Evolutionary conservation across 2,113 vertebrate genomes (phyloP), one percentile per base, ranked within the genome.

Genomic region (Choloepus hoffmanni): DNA sequence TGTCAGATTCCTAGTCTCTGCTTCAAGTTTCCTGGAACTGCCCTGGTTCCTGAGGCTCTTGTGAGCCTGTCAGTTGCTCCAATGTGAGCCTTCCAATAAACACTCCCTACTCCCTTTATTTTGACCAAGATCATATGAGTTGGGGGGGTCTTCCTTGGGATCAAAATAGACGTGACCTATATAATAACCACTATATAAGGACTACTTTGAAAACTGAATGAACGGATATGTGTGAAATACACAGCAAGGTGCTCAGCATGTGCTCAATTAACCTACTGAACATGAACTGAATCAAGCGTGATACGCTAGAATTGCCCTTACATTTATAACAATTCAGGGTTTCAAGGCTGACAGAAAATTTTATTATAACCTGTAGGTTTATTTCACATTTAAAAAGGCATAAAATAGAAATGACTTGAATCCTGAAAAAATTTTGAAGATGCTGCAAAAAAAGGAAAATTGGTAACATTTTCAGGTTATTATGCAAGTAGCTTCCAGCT

Each of bases 91-190:
- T 36, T 48, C 12, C 26, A 28, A 36, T 23, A 90, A 96, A 95
- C 50, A 48, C 11, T n/a, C 67, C 45, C 67, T 33, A 24, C 16
- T 4, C 65, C 65, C 30, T n/a, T 91, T 79, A 73, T 73, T 88
- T 91, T 72, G 10, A 94, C 55, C 50, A 60, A 84, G 85, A 79
- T 79, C 15, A 74, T 91, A 72, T 92, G 55, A 88, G 28, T n/a
- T 67, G n/a, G 15, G 9, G n/a, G 67, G 45, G 18, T 5, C 13
- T 60, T 36, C n/a, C 8, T 83, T 77, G 43, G 45, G 24, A 82
- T 16, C 53, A 79, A 86, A 79, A 50, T 72, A 79, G 40, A 12
- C 30, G 33, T 77, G 45, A 48, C 36, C 40, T 73, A 78, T 36
- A 82, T 21, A 68, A 82, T 50, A 45, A 72, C 24, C 58, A 76